Percentiles rank a stretch among this genome's conserved stretches.
Conservation (phyloP, 2,888 invertebrate species). For the Stenolophus ochropezus region DNA sequence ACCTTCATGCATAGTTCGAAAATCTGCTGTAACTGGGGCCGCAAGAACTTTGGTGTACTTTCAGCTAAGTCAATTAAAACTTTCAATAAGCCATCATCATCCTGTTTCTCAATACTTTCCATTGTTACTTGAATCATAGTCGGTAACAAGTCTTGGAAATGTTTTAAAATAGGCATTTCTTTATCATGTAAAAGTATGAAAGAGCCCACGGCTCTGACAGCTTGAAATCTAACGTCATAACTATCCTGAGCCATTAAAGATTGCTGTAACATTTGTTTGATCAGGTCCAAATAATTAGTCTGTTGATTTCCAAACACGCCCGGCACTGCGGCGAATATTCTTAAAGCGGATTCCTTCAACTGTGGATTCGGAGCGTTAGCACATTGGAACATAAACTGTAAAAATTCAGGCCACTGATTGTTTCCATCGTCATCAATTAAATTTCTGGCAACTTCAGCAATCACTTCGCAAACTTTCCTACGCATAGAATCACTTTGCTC, state of each 20-base stretch:
- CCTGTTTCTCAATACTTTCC: conserved; percentile 87
- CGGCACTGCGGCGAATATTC: conserved; percentile 96
- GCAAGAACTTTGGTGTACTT: conserved; percentile 92
- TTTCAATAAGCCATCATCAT: conserved; percentile 94
- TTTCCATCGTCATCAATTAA: conserved; percentile 96
- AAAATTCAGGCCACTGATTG: conserved; percentile 97
- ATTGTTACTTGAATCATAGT: conserved; percentile 85
- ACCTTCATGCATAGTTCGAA: conserved; percentile 92
- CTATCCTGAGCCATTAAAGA: conserved; percentile 82
- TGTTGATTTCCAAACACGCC: conserved; percentile 98
- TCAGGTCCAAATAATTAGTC: conserved; percentile 90
- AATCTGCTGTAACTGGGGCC: conserved; percentile 89
- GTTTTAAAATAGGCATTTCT: conserved; percentile 91
- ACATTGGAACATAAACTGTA: conserved; percentile 96
- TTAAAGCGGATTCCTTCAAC: conserved; percentile 93
- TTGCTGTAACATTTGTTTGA: conserved; percentile 95
- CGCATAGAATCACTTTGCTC: conserved; percentile 86
- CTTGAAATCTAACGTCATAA: conserved; percentile 86
- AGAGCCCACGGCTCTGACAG: conserved; percentile 88
- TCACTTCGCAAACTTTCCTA: conserved; percentile 95
- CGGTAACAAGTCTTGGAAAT: conserved; percentile 90
- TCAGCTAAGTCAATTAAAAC: conserved; percentile 96
- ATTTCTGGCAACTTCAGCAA: conserved; percentile 96
- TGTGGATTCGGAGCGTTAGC: conserved; percentile 88
- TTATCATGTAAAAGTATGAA: conserved; percentile 96